Evolutionary conservation across 2,797 vertebrate species (phyloP), one percentile per base, ranked within the genome.

Genomic region (Premnoplex brunnescens): DNA sequence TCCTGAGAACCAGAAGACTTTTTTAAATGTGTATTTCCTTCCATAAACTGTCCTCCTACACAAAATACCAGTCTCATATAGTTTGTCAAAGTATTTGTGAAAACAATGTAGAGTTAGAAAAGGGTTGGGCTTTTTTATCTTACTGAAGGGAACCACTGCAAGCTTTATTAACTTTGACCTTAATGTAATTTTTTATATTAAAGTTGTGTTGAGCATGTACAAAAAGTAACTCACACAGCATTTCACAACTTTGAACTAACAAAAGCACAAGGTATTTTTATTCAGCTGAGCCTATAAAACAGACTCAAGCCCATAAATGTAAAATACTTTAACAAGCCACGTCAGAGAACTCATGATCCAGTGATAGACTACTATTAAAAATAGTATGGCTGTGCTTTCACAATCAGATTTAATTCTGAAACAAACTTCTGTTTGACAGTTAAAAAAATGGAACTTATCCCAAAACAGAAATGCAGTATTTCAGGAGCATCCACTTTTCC

Each of bases 361-460:
- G 28, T 36, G 62, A 68, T 36, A 68, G 13, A 9, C 14, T 30
- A 52, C 51, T 19, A 52, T 52, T 52, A 52, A 52, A 19, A 30
- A 52, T 5, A 30, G 51, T 19, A 52, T 30, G 51, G 51, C 28
- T 30, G 6, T 52, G 51, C 18, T 52, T 30, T 52, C 26, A 72
- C 12, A 46, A 54, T 22, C 9, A 6, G 34, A 24, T 26, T 46
- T 27, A 49, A 34, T 80, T 88, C 55, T 58, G 24, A 85, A 74
- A 80, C 26, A 59, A 77, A 30, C 6, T 82, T 63, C 17, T 67
- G n/a, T 21, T 62, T 34, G 58, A 73, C 15, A 75, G 20, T n/a
- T 79, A 28, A n/a, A 49, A 62, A 22, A 34, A 1, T 0, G 2
- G 17, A 72, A 30, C 0, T 2, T 37, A 49, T 3, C 21, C 18